Conservation (phyloP, 2,888 invertebrate species). For the Agrotis ipsilon region DNA sequence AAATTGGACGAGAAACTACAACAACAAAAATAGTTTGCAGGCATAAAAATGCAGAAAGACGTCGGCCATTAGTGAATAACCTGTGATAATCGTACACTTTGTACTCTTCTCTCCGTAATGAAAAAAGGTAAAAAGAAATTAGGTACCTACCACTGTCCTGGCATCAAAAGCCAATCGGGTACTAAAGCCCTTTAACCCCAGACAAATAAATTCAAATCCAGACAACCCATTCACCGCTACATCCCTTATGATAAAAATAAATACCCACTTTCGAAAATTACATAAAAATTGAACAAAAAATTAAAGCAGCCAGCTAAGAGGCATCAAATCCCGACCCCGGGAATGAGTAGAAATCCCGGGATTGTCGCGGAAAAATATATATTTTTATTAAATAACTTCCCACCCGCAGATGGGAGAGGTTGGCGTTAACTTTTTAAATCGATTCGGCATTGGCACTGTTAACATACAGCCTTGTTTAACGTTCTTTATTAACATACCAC, state of each 20-base stretch:
- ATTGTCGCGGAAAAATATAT: constrained; percentile 76
- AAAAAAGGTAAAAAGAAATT: background rate
- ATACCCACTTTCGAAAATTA: constrained; percentile 57
- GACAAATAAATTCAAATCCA: constrained; percentile 33
- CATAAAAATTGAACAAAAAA: constrained; percentile 65
- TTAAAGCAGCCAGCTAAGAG: constrained; percentile 67
- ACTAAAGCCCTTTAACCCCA: constrained; percentile 2
- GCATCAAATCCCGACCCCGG: constrained; percentile 67
- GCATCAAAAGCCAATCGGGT: constrained; percentile 14
- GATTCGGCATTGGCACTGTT: constrained; percentile 64
- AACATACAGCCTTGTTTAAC: constrained; percentile 47
- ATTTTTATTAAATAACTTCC: constrained; percentile 84
- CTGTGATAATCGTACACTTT: no score
- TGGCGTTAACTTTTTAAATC: constrained; percentile 73
- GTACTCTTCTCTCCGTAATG: no score
- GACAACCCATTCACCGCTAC: constrained; percentile 42
- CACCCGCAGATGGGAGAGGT: constrained; percentile 73
- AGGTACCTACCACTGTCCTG: background rate
- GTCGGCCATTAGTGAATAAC: no score
- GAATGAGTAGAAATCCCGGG: constrained; percentile 72
- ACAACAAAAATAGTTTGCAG: no score
- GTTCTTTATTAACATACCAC: constrained; percentile 42
- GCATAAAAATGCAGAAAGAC: no score
- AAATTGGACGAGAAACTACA: no score
- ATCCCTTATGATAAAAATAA: constrained; percentile 37